Base-by-base conservation (phyloP, 2,113 vertebrate species). In the Pandion haliaetus region DNA sequence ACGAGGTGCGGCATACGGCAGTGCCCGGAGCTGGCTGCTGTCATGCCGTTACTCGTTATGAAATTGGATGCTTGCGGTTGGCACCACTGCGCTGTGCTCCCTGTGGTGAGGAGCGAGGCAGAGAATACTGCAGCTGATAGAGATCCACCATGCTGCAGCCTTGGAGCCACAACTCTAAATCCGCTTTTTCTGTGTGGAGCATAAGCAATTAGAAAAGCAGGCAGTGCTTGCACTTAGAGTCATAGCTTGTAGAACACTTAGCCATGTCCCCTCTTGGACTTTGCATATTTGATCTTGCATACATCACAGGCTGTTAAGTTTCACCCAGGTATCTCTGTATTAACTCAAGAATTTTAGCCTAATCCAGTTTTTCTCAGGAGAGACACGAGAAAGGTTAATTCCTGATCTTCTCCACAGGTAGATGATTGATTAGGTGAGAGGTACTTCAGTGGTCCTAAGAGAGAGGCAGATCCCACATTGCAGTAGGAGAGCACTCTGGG, bases 161-260 rank as follows among this genome's bases (percentile, higher is more conserved):
- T n/a, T 7, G 17, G 31, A n/a, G 34, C 76, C 19, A 10, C 12
- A 6, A 52, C 45, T 62, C 65, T 4, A 23, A 42, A 49, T 10
- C 36, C 0, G 0, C n/a, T 50, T 55, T 31, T 81, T 54, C 72
- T 63, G 42, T 7, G 1, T 2, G 2, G 42, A 71, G 50, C 59
- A 6, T 1, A 4, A 36, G 52, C 5, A 3, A 12, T 9, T 5
- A 76, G 77, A 59, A 74, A 71, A 87, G 65, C 73, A 84, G 79
- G 50, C 0, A 0, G 18, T 40, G 69, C 28, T 71, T 47, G 71
- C 1, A 0, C 54, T 40, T 11, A 13, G 47, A 9, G 61, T 23
- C 0, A 5, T 5, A 7, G 44, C 40, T 67, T 21, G 26, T 20
- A 17, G 74, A 42, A 74, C 79, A 15, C 66, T 90, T 5, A 2